phyloP scores from a whole-genome alignment of 2,888 invertebrate genomes.

The Endomychus coccineus region DNA sequence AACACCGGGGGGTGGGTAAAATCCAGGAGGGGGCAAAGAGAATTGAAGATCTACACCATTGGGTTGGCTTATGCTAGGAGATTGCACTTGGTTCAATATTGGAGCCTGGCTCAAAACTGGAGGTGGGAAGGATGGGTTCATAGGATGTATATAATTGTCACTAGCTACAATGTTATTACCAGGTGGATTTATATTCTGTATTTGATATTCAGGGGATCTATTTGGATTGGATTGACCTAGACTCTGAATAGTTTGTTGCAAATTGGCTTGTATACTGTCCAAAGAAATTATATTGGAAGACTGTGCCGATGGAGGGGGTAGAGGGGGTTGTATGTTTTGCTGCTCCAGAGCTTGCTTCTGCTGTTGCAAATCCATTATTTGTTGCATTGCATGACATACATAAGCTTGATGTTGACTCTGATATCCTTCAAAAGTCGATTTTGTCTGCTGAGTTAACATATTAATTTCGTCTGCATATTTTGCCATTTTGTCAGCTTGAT shows the following conservation, averaged over 20 bases:
- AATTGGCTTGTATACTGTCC: constrained; percentile 34
- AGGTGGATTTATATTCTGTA: constrained; percentile 15
- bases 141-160: no score
- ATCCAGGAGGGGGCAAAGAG: constrained; percentile 52
- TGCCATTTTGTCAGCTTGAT: constrained; percentile 76
- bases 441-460: constrained; percentile 59
- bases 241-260: constrained; percentile 21
- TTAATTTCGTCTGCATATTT: constrained; percentile 62
- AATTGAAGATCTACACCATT: constrained; percentile 39
- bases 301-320: constrained; percentile 9
- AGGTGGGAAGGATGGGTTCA: no score
- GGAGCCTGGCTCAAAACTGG: constrained; percentile 9
- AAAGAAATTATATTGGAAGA: constrained; percentile 30
- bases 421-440: constrained; percentile 71
- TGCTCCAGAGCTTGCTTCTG: constrained; percentile 51
- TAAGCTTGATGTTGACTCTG: constrained; percentile 89
- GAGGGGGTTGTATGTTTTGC: constrained; percentile 38
- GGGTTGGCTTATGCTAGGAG: constrained; percentile 12
- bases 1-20: constrained; percentile 45
- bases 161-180: no score
- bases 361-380: constrained; percentile 76
- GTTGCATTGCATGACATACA: constrained; percentile 82
- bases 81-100: constrained; percentile 22
- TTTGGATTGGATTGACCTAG: constrained; percentile 2
- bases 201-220: constrained; percentile 27